A percentile compares a stretch with the other conserved stretches of the same genome.
Conservation (phyloP, 2,888 invertebrate genomes). For the Frankliniella intonsa region DNA sequence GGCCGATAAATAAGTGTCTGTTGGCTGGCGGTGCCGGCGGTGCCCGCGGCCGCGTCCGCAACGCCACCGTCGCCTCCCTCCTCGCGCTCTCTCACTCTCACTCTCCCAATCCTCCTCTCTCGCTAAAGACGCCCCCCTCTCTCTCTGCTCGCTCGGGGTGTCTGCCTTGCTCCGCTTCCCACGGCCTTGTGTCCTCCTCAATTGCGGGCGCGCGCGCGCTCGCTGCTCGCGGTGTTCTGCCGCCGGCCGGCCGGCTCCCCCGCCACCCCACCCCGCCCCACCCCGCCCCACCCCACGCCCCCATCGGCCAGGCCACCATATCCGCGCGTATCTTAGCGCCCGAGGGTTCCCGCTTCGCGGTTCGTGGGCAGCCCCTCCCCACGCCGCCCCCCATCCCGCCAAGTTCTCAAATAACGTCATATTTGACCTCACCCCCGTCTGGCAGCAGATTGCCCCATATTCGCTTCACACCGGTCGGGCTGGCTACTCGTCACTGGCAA, state of each 20-base stretch:
- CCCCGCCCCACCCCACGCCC: not conserved
- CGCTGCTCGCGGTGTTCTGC: not conserved
- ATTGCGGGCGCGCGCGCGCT: not conserved
- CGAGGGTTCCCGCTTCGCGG: not conserved
- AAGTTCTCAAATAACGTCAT: not conserved
- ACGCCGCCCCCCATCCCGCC: not conserved
- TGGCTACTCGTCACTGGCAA: too few species aligned
- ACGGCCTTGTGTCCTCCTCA: conserved; percentile 25
- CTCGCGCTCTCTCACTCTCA: too few species aligned
- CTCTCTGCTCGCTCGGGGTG: not conserved
- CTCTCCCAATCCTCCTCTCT: too few species aligned
- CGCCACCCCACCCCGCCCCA: conserved; percentile 1
- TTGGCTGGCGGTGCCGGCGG: not conserved
- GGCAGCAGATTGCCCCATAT: not conserved
- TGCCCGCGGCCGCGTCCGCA: not conserved
- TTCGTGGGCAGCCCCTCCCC: not conserved
- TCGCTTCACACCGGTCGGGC: too few species aligned
- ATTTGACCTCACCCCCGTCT: too few species aligned
- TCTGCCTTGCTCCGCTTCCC: not conserved
- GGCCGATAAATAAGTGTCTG: conserved; percentile 5
- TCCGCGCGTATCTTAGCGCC: conserved; percentile 23
- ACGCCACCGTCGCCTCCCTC: too few species aligned
- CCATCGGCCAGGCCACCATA: not conserved
- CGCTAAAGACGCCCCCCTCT: too few species aligned
- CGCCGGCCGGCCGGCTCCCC: not conserved